Base-by-base conservation (phyloP, 1,140 invertebrate species). In the Acyrthosiphon pisum region DNA sequence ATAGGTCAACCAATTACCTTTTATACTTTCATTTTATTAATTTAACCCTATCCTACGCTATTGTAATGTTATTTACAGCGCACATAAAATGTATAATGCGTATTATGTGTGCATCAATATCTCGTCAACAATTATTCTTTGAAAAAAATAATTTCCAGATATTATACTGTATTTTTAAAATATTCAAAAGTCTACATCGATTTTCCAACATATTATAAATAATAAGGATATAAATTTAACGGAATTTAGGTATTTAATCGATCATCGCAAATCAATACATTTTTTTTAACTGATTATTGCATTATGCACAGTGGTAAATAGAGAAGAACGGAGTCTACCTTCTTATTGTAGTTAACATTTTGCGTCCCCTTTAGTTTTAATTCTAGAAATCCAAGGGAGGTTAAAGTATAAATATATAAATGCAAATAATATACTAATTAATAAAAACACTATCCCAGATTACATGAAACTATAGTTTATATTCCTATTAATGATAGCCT, bases 11-110 rank as follows among this genome's bases (percentile, higher is more conserved):
- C 41, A 86, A 86, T 46, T 86, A 46, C 9, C 41, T 26, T 86
- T 86, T 86, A 46, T 76, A 76, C 60, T 86, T 44, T 86, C 9
- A 86, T 46, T 86, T 44, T 44, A 86, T 86, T 46, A 86, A 86
- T 26, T 86, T 41, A 86, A 86, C 84, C 26, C 41, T 46, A 86
- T 86, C 44, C 41, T 86, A 46, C 14, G 14, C 84, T 18, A 18
- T 18, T 86, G 41, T 86, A 46, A 46, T 76, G 60, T 76, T 76
- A 76, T 76, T 76, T 18, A n/a, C 60, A 76, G 14, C 30, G 14
- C 60, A 76, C 60, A n/a, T 76, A 76, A 76, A n/a, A 76, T 35
- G 30, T 76, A 76, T 76, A 76, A 76, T 76, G 14, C 60, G 30
- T 76, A n/a, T 76, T 76, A 35, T 76, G 60, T 35, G 60, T 76